These are phyloP conservation scores for Nomada goodeniana DNA, from an alignment of 2,888 invertebrate genomes.

Conservation along the genomic window DNA sequence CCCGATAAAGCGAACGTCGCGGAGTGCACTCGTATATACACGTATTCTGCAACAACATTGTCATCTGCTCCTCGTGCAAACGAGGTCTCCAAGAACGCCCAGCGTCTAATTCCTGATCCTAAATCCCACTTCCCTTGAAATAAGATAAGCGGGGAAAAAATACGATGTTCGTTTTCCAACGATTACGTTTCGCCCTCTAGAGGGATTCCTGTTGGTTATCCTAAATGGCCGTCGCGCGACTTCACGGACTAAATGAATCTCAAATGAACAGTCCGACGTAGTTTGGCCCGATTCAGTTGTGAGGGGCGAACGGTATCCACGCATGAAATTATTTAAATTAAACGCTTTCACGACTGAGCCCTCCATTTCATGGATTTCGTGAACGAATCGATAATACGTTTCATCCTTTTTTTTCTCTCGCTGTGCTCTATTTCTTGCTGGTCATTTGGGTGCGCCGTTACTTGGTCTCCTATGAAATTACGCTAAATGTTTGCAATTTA, in stretches of 20 bases:
- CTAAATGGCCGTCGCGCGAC: constrained; percentile 69
- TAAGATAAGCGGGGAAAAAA: constrained; percentile 31
- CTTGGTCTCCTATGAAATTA: constrained; percentile 8
- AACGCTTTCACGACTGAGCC: constrained; percentile 68
- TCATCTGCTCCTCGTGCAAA: constrained; percentile 8
- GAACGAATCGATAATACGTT: constrained; percentile 68
- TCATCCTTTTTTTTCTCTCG: constrained; percentile 14
- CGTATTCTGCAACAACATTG: not conserved
- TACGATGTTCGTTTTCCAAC: constrained; percentile 68
- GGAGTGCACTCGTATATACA: not conserved
- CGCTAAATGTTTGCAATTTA: constrained; percentile 3
- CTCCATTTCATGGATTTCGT: constrained; percentile 53
- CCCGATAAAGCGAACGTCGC: not conserved
- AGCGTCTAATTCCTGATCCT: constrained; percentile 43
- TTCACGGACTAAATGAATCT: constrained; percentile 72
- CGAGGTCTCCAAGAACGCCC: not conserved
- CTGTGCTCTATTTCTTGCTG: constrained; percentile 15
- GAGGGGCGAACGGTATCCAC: constrained; percentile 67
- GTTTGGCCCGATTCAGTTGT: constrained; percentile 39
- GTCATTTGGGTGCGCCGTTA: constrained; percentile 25
- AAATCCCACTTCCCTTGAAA: constrained; percentile 13
- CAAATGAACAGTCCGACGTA: constrained; percentile 67
- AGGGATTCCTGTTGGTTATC: constrained; percentile 44
- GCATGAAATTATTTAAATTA: constrained; percentile 76
- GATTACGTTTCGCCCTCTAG: constrained; percentile 69